These are phyloP conservation scores for Ceratoteleas bidentatus DNA, from an alignment of 1,140 invertebrate species.

Conservation along the genomic window DNA sequence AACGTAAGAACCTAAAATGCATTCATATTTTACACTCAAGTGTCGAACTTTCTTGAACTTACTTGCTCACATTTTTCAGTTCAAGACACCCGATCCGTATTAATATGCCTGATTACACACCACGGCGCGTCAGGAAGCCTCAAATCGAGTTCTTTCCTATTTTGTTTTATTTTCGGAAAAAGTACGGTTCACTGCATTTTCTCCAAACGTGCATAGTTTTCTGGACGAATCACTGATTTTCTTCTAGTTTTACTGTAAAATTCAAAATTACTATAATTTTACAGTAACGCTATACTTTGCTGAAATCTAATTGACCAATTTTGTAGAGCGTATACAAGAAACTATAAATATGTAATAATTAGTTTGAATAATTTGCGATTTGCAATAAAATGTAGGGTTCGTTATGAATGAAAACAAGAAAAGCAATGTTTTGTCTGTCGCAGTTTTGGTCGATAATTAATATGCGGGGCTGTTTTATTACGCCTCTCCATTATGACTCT, in stretches of 20 bases:
- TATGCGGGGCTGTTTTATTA: slow-evolving; percentile 43
- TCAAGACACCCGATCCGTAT: slow-evolving; percentile 55
- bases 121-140: slow-evolving; percentile 35
- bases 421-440: too few species aligned
- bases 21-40: slow-evolving; percentile 1
- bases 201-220: neutral
- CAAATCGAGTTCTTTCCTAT: slow-evolving; percentile 3
- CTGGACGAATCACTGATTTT: too few species aligned
- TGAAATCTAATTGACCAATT: too few species aligned
- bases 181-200: neutral
- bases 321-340: too few species aligned
- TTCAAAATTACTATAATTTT: too few species aligned
- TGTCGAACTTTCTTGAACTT: slow-evolving; percentile 25
- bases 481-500: slow-evolving; percentile 56
- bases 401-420: too few species aligned
- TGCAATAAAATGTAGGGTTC: too few species aligned
- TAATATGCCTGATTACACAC: slow-evolving; percentile 47
- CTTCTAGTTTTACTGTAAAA: too few species aligned
- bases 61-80: slow-evolving; percentile 17
- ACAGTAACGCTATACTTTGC: too few species aligned
- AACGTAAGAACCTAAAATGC: neutral
- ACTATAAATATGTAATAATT: too few species aligned
- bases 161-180: too few species aligned
- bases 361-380: too few species aligned
- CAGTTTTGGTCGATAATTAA: slow-evolving; percentile 24